phyloP scores from a whole-genome alignment of 2,888 invertebrate genomes.

The Nasonovia ribisnigri region DNA sequence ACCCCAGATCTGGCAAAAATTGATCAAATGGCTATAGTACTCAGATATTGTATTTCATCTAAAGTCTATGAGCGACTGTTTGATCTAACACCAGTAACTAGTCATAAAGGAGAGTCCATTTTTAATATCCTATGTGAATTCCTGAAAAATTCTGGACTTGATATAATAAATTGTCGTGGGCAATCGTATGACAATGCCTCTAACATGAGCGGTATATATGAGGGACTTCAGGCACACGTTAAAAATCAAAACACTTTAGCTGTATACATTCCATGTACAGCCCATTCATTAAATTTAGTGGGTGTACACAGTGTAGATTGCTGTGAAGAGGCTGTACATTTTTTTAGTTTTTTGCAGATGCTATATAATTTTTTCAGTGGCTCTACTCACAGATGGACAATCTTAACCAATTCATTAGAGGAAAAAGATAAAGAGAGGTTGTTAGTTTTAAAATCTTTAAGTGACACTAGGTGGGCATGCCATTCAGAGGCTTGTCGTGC shows the following conservation, averaged over 20 bases:
- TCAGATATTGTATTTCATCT: constrained; percentile 68
- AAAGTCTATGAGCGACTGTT: constrained; percentile 69
- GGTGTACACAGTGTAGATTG: constrained; percentile 39
- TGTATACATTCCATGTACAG: too few relatives aligned
- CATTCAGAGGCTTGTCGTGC: not conserved
- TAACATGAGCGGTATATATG: constrained; percentile 69
- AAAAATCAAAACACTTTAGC: too few relatives aligned
- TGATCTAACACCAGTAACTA: constrained; percentile 68
- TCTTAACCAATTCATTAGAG: not conserved
- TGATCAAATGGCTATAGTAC: constrained; percentile 68
- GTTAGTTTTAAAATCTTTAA: not conserved
- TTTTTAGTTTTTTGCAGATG: constrained; percentile 21
- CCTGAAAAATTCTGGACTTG: constrained; percentile 54
- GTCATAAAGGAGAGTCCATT: constrained; percentile 67
- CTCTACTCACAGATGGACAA: constrained; percentile 2
- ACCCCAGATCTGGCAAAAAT: constrained; percentile 63
- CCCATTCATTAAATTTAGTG: too few relatives aligned
- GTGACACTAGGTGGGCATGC: not conserved
- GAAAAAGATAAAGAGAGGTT: not conserved
- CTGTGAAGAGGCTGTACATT: constrained; percentile 10
- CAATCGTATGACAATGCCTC: constrained; percentile 69
- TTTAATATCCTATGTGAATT: not conserved
- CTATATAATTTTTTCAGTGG: constrained; percentile 8
- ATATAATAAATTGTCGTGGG: constrained; percentile 68
- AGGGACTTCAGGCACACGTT: too few relatives aligned